phyloP scores from a whole-genome alignment of 2,888 invertebrate species.

The Noctua fimbriata region DNA sequence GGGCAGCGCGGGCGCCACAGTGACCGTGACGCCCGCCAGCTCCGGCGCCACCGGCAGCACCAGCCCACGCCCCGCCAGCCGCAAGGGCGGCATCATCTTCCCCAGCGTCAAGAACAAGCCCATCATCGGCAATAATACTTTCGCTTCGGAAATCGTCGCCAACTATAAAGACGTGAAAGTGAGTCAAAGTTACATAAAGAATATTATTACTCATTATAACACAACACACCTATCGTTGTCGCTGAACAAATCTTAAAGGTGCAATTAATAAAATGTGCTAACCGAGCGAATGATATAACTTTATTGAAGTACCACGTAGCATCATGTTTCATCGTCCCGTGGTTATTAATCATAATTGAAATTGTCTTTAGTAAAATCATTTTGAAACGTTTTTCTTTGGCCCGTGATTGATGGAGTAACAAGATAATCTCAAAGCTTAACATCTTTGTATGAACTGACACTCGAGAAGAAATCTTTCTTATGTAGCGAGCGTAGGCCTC shows the following conservation, averaged over 20 bases:
- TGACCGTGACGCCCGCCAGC: constrained; percentile 82
- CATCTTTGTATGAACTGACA: constrained; percentile 15
- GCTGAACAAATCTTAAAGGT: constrained; percentile 65
- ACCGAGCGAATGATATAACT: constrained; percentile 70
- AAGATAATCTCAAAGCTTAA: constrained; percentile 21
- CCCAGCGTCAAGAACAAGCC: constrained; percentile 98
- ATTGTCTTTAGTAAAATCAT: constrained; percentile 15
- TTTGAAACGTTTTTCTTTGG: constrained; percentile 33
- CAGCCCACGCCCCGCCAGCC: constrained; percentile 86
- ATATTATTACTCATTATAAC: constrained; percentile 71
- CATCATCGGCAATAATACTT: constrained; percentile 95
- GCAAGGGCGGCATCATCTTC: constrained; percentile 96
- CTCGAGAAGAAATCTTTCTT: background rate
- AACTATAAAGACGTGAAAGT: constrained; percentile 96
- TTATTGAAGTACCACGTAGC: constrained; percentile 47
- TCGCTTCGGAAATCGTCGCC: constrained; percentile 94
- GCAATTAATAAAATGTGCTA: constrained; percentile 70
- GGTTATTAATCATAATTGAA: constrained; percentile 36
- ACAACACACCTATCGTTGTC: constrained; percentile 68
- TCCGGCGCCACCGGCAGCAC: constrained; percentile 78
- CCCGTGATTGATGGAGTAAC: constrained; percentile 19
- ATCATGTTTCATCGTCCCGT: constrained; percentile 22
- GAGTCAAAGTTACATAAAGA: constrained; percentile 83
- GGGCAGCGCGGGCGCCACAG: constrained; percentile 72
- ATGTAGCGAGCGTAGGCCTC: background rate